Evolutionary conservation across 2,888 invertebrate genomes (phyloP), one percentile per base, ranked within the genome.

Genomic region (Xestia rhomboidea): DNA sequence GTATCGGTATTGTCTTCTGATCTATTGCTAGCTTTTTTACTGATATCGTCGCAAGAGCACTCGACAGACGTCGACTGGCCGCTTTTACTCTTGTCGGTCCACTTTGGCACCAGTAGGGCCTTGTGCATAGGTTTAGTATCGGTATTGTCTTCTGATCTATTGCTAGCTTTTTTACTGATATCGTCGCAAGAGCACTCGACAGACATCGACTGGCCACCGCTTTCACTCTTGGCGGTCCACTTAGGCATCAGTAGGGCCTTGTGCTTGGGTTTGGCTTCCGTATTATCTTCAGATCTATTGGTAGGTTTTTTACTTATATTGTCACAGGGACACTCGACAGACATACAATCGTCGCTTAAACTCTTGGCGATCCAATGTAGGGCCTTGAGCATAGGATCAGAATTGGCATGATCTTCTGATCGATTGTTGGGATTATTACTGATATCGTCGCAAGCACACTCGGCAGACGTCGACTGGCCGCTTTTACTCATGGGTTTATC

Each of bases 221-320:
- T 63, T 38, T n/a, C 15, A 63, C 38, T 7, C 38, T 27, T 27
- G 15, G 18, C 24, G 15, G 24, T 46, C 54, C 38, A 24, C 27
- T 49, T 80, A 18, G 73, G 34, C 71, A 44, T 49, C 15, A 27
- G 10, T 41, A 18, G 6, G n/a, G 38, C 10, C 13, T 74, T 74
- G 10, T 27, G 34, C 7, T 46, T 6, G 15, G 44, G 73, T 46
- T 57, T 11, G 57, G 18, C 1, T 44, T 34, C 54, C 1, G 27
- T 44, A 44, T 30, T 30, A 30, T 24, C 41, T 63, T 71, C 30
- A 21, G 34, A 57, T 80, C 46, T 46, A 46, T 18, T 49, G 34
- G 46, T 69, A 2, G 30, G 13, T 38, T 46, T 54, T 72, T 54
- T 77, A n/a, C 3, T 46, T n/a, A 15, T 10, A 21, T 46, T 38